Evolutionary conservation across 2,113 vertebrate species (phyloP).

Genomic region (Sclerurus mexicanus): DNA sequence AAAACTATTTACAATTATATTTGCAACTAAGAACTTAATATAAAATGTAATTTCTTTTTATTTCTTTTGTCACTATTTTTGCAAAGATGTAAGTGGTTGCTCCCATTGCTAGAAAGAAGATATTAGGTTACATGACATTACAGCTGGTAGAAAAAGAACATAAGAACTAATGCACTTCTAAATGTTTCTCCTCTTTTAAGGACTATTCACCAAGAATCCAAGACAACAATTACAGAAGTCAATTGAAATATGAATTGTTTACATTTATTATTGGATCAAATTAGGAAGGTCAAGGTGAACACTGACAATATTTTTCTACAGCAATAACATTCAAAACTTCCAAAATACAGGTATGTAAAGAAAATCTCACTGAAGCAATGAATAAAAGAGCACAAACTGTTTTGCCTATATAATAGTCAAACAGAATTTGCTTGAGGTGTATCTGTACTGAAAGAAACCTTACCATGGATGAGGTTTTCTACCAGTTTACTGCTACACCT

Average conservation of each 20-base stretch:
- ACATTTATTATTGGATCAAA: background rate
- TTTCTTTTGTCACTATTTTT: background rate
- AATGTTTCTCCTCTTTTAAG: background rate
- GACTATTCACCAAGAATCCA: background rate
- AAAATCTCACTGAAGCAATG: background rate
- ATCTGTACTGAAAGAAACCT: background rate
- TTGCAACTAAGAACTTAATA: background rate
- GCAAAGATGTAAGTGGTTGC: background rate
- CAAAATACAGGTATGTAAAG: background rate
- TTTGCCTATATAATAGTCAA: background rate
- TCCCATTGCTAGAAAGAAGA: background rate
- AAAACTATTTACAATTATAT: background rate
- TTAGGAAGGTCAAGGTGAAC: background rate
- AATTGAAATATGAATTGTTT: background rate
- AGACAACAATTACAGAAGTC: background rate
- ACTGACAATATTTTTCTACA: background rate
- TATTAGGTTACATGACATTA: background rate
- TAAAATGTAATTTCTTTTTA: background rate
- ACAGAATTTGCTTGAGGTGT: background rate
- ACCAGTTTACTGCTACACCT: background rate
- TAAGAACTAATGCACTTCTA: background rate
- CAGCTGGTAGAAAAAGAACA: background rate
- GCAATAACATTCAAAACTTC: background rate
- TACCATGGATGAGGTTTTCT: background rate
- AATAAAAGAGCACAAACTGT: background rate